A percentile compares a stretch with the other conserved stretches of the same genome.
Conservation (phyloP, 2,797 vertebrate species). For the Neomorphus geoffroyi region DNA sequence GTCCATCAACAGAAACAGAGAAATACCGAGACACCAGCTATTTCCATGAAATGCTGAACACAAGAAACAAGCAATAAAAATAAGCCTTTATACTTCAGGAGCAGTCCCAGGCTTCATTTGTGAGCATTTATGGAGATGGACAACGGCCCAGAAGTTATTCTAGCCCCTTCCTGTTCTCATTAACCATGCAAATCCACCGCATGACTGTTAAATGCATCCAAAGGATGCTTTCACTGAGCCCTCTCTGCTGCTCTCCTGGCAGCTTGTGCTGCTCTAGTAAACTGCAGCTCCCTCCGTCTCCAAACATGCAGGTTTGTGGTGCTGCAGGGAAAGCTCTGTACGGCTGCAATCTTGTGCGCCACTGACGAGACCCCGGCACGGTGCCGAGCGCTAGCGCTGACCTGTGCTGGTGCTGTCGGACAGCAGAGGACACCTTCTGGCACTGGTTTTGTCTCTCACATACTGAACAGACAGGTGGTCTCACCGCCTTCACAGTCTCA, state of each 20-base stretch:
- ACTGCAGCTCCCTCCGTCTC: neutral
- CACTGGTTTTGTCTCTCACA: neutral
- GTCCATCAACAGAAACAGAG: neutral
- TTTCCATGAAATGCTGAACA: neutral
- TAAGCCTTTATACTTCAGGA: neutral
- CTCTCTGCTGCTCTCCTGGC: neutral
- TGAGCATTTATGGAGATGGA: neutral
- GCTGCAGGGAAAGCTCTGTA: neutral
- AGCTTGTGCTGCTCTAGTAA: neutral
- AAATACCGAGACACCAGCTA: neutral
- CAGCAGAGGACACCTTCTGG: neutral
- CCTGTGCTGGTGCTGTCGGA: neutral
- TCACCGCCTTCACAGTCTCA: too few relatives aligned
- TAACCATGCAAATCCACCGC: neutral
- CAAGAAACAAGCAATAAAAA: neutral
- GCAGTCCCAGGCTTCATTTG: neutral
- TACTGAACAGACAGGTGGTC: neutral
- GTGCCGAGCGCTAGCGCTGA: neutral
- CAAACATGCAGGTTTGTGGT: neutral
- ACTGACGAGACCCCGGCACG: fast-evolving
- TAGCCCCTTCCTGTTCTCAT: neutral
- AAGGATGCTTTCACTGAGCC: neutral
- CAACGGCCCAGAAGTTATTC: neutral
- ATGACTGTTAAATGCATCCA: neutral
- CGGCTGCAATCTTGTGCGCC: neutral